Evolutionary conservation across 2,888 invertebrate genomes (phyloP).

Genomic region (Hirtodrosophila duncani): DNA sequence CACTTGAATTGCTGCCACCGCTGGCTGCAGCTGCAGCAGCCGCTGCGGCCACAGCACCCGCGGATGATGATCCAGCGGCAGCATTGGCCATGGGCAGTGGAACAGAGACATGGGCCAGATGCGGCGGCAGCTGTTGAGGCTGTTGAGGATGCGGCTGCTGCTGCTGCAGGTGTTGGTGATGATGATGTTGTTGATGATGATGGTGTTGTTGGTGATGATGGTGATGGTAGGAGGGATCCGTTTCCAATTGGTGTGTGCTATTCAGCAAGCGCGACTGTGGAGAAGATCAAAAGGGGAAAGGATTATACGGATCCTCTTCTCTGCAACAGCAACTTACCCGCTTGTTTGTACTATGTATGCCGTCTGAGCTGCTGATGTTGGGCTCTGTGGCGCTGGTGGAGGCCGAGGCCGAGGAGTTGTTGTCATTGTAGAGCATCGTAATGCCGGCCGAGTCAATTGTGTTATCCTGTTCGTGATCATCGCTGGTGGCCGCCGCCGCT

Average conservation of each 20-base stretch:
- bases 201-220: slow-evolving; percentile 75
- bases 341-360: slow-evolving; percentile 79
- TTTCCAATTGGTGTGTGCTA: slow-evolving; percentile 75
- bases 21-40: slow-evolving; percentile 51
- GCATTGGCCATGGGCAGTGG: slow-evolving; percentile 60
- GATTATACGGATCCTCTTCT: neutral
- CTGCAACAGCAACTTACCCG: slow-evolving; percentile 68
- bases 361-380: slow-evolving; percentile 77
- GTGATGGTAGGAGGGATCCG: slow-evolving; percentile 78
- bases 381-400: slow-evolving; percentile 78
- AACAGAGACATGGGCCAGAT: slow-evolving; percentile 59
- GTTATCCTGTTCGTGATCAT: slow-evolving; percentile 83
- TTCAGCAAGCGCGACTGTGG: slow-evolving; percentile 75
- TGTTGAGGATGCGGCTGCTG: slow-evolving; percentile 60
- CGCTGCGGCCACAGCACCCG: slow-evolving; percentile 55
- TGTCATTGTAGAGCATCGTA: slow-evolving; percentile 73
- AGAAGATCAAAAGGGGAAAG: neutral
- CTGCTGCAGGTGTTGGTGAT: slow-evolving; percentile 66
- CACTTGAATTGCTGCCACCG: slow-evolving; percentile 36
- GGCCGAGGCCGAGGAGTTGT: slow-evolving; percentile 68
- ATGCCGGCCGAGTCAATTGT: slow-evolving; percentile 84
- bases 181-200: slow-evolving; percentile 74
- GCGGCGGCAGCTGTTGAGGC: slow-evolving; percentile 46
- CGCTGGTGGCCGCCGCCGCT: slow-evolving; percentile 82
- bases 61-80: slow-evolving; percentile 47